These are phyloP conservation scores for Aix galericulata DNA, from an alignment of 2,113 vertebrate genomes.

Conservation along the genomic window DNA sequence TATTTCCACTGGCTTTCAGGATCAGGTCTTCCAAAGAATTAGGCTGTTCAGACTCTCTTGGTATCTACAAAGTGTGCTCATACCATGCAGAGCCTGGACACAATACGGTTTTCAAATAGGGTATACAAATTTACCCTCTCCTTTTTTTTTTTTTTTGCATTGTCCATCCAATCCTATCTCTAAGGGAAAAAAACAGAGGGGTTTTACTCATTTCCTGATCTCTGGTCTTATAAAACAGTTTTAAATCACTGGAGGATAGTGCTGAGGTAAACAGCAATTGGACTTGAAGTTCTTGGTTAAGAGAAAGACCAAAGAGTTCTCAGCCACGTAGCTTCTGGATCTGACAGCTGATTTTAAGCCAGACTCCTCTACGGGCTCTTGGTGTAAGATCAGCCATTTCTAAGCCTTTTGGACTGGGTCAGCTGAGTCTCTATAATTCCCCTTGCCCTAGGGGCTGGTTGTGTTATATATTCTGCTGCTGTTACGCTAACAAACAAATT, in stretches of 20 bases:
- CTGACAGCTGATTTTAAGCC: not conserved
- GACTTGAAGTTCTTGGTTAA: not conserved
- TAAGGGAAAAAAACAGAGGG: not conserved
- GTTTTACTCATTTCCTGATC: constrained; percentile 19
- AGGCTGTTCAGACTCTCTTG: not conserved
- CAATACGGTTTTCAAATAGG: not conserved
- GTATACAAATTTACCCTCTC: not conserved
- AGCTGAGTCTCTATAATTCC: not conserved
- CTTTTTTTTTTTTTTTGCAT: not conserved
- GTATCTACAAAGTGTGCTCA: not conserved
- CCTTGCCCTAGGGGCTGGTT: not conserved
- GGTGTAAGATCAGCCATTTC: not conserved
- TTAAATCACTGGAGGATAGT: not conserved
- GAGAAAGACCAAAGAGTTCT: not conserved
- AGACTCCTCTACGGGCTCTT: not conserved
- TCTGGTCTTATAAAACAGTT: constrained; percentile 13
- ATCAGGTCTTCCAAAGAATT: constrained; percentile 9
- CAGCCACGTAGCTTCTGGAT: not conserved
- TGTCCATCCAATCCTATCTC: not conserved
- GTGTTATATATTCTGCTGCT: not conserved
- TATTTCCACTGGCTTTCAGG: constrained; percentile 6
- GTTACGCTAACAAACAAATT: not conserved
- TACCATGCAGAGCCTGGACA: not conserved
- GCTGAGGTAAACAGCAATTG: constrained; percentile 1
- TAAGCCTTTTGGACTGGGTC: not conserved